phyloP scores from a whole-genome alignment of 2,113 vertebrate genomes.

The Trogon melanurus region DNA sequence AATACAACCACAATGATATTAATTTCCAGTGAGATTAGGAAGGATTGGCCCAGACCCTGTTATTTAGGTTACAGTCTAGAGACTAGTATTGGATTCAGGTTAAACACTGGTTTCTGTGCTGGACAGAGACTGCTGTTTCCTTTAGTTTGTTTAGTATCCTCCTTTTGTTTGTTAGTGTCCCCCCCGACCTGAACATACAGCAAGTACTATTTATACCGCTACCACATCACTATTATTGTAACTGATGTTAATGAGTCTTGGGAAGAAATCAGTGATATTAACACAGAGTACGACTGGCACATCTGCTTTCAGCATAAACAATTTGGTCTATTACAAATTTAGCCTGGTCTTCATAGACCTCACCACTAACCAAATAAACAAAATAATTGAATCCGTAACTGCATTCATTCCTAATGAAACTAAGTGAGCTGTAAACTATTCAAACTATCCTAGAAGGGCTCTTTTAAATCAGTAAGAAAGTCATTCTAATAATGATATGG shows the following conservation, averaged over 20 bases:
- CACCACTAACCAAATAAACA: neutral
- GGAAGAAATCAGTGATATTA: neutral
- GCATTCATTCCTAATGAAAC: neutral
- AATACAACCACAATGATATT: neutral
- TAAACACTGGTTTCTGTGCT: neutral
- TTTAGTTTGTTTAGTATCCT: neutral
- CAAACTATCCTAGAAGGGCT: neutral
- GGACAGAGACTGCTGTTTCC: neutral
- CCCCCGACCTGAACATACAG: neutral
- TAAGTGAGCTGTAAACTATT: neutral
- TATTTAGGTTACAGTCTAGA: neutral
- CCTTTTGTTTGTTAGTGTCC: neutral
- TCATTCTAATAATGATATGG: neutral
- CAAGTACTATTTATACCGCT: neutral
- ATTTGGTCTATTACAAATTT: neutral
- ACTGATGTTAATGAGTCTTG: neutral
- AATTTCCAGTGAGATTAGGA: neutral
- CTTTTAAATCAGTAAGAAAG: neutral
- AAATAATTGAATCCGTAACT: neutral
- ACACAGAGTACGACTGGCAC: neutral
- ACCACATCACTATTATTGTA: neutral
- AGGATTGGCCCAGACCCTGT: neutral
- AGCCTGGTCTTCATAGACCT: neutral
- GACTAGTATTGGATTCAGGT: neutral
- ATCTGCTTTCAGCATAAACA: conserved; percentile 1